Conservation (phyloP, 2,888 invertebrate species). For the Zeuzera pyrina region DNA sequence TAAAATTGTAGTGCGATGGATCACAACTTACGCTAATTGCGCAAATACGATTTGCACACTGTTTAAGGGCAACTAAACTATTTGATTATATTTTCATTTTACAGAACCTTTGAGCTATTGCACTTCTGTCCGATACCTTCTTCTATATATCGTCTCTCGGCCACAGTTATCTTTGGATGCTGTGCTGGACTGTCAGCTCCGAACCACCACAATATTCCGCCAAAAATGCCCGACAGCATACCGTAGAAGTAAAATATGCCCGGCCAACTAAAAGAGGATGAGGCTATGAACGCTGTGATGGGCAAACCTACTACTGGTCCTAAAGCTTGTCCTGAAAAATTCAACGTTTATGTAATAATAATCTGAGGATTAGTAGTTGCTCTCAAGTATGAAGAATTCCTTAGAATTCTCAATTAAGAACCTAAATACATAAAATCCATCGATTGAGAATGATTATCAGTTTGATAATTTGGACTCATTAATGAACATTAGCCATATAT, state of each 20-base stretch:
- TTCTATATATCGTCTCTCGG: constrained; percentile 80
- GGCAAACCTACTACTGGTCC: constrained; percentile 84
- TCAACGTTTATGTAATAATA: not conserved
- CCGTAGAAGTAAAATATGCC: constrained; percentile 85
- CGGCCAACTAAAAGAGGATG: constrained; percentile 82
- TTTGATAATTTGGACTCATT: too few species aligned
- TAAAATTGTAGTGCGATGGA: too few species aligned
- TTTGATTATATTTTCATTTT: too few species aligned
- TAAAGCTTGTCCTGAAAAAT: constrained; percentile 77
- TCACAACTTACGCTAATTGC: too few species aligned
- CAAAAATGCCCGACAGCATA: constrained; percentile 71
- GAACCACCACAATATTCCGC: constrained; percentile 66
- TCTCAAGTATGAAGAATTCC: too few species aligned
- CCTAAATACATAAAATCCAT: too few species aligned
- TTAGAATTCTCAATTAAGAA: too few species aligned
- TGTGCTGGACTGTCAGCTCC: constrained; percentile 78
- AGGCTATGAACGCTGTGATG: constrained; percentile 80
- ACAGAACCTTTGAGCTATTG: constrained; percentile 31
- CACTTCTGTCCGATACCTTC: constrained; percentile 68
- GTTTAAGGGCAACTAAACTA: too few species aligned
- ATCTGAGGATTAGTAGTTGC: too few species aligned
- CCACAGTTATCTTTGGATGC: constrained; percentile 74
- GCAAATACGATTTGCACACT: too few species aligned
- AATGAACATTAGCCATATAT: too few species aligned
- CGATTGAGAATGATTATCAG: too few species aligned